Percentiles rank a stretch among this genome's conserved stretches.
phyloP scores from a whole-genome alignment of 2,797 vertebrate species.

The Sebastes nivosus region DNA sequence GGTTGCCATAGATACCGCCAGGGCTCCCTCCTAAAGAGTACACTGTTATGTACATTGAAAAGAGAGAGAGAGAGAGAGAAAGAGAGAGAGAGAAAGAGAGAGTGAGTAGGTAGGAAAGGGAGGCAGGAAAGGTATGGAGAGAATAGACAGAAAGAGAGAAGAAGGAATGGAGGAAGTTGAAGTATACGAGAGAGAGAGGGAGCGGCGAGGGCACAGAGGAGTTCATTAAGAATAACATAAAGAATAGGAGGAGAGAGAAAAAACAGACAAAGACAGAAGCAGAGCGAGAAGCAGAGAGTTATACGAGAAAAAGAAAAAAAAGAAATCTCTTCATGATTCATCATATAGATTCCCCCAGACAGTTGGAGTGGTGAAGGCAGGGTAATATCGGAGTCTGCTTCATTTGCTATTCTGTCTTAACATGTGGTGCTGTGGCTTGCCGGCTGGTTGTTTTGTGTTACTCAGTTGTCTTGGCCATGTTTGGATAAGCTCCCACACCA shows the following conservation, averaged over 20 bases:
- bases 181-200: slow-evolving; percentile 41
- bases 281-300: slow-evolving; percentile 69
- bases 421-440: slow-evolving; percentile 73
- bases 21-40: slow-evolving; percentile 86
- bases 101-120: slow-evolving; percentile 3
- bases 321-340: slow-evolving; percentile 81
- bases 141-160: slow-evolving; percentile 22
- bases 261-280: slow-evolving; percentile 68
- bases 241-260: slow-evolving; percentile 56
- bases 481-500: slow-evolving; percentile 64
- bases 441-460: slow-evolving; percentile 70
- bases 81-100: slow-evolving; percentile 2
- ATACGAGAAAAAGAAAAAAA: slow-evolving; percentile 21
- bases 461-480: slow-evolving; percentile 74
- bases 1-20: slow-evolving; percentile 88
- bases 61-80: slow-evolving; percentile 51
- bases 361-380: slow-evolving; percentile 72
- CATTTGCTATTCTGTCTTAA: slow-evolving; percentile 85
- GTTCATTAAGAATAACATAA: slow-evolving; percentile 78
- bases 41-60: slow-evolving; percentile 86
- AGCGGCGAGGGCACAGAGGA: slow-evolving; percentile 59
- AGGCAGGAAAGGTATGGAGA: slow-evolving; percentile 35
- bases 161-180: slow-evolving; percentile 60
- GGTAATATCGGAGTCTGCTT: slow-evolving; percentile 81
- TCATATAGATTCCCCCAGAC: slow-evolving; percentile 86